A percentile compares a stretch with the other conserved stretches of the same genome.
These are phyloP conservation scores for Phytoseiulus persimilis DNA, from an alignment of 2,888 invertebrate genomes.

Conservation along the genomic window DNA sequence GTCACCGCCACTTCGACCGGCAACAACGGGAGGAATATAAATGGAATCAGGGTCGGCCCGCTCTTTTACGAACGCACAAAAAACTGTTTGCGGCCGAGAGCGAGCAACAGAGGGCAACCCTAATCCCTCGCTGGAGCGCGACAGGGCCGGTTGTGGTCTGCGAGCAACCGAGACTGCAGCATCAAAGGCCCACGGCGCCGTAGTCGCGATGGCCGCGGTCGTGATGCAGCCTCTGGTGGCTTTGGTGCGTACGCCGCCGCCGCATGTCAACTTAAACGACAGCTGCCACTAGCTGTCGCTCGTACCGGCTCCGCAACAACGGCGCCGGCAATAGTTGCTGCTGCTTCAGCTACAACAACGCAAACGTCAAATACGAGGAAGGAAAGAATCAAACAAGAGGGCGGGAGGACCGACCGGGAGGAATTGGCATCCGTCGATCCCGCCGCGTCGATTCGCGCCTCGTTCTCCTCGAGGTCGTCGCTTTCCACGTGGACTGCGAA, in stretches of 20 bases:
- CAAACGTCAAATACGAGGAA: background rate
- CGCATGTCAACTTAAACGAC: slow-evolving; percentile 5
- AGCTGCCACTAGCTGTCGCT: slow-evolving; percentile 5
- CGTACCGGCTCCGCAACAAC: background rate
- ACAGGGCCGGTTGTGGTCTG: background rate
- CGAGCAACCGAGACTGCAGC: background rate
- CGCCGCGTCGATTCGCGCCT: background rate
- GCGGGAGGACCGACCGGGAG: background rate
- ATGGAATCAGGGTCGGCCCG: background rate
- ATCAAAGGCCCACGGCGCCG: background rate
- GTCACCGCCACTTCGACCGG: background rate
- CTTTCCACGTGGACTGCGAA: background rate
- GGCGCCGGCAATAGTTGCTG: background rate
- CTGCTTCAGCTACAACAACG: background rate
- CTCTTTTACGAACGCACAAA: background rate
- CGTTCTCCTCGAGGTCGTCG: background rate
- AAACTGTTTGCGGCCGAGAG: background rate
- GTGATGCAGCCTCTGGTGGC: background rate
- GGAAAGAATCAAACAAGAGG: background rate
- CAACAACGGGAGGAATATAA: background rate
- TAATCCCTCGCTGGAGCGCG: background rate
- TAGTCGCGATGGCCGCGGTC: background rate
- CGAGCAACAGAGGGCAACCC: background rate
- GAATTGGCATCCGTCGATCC: background rate
- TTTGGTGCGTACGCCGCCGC: background rate